Evolutionary conservation across 2,113 vertebrate genomes (phyloP).

Genomic region (Oxygymnocypris stewartii): DNA sequence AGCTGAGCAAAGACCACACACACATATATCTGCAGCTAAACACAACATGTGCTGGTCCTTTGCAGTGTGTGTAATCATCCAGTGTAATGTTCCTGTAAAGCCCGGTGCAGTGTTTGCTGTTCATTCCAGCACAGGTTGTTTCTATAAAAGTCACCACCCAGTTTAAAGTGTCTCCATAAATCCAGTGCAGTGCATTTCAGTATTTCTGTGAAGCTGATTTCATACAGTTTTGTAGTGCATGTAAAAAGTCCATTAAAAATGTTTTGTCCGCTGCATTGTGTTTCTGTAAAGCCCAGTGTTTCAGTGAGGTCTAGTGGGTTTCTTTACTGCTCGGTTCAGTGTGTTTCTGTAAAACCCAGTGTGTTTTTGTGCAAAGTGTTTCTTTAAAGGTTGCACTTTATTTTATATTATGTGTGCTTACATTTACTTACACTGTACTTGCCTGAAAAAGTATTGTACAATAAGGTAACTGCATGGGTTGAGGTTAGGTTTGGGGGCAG

Average conservation of each 20-base stretch:
- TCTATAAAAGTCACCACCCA: not conserved
- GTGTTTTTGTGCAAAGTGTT: not conserved
- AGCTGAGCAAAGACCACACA: conserved; percentile 5
- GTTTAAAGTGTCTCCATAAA: not conserved
- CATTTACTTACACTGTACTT: too few species aligned
- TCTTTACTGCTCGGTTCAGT: too few species aligned
- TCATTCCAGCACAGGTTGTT: not conserved
- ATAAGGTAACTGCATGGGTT: too few species aligned
- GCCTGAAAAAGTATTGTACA: too few species aligned
- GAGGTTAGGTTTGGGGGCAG: too few species aligned
- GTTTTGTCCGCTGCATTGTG: not conserved
- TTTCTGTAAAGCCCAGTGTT: too few species aligned
- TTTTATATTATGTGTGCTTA: too few species aligned
- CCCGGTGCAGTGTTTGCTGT: not conserved
- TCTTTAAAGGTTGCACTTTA: too few species aligned
- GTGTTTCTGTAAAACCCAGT: too few species aligned
- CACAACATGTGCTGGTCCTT: not conserved
- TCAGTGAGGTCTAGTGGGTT: too few species aligned
- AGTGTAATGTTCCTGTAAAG: not conserved
- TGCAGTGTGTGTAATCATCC: not conserved
- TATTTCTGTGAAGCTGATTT: not conserved
- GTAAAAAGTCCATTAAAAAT: too few species aligned
- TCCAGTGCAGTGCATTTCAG: not conserved
- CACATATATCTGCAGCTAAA: not conserved
- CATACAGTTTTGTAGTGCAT: not conserved